A percentile compares a stretch with the other conserved stretches of the same genome.
These are phyloP conservation scores for Neodontobutis hainanensis DNA, from an alignment of 2,113 vertebrate genomes.

Conservation along the genomic window DNA sequence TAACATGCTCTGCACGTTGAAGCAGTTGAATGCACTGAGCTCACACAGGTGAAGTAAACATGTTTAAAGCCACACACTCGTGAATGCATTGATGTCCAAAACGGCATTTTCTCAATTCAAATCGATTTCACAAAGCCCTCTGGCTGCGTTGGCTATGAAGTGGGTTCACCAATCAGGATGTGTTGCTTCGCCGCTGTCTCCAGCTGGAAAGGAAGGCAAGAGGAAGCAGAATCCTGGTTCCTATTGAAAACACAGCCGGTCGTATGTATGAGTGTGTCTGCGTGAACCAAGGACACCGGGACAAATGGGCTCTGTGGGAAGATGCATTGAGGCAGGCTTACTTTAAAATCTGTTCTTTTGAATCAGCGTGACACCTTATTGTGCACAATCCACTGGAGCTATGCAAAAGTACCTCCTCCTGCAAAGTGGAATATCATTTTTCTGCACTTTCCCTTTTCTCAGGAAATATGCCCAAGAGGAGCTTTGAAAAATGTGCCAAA, in stretches of 20 bases:
- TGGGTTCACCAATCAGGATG: conserved; percentile 47
- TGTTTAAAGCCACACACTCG: conserved; percentile 24
- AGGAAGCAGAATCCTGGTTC: conserved; percentile 33
- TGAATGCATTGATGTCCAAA: conserved; percentile 46
- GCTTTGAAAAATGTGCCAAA: conserved; percentile 8
- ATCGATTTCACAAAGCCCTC: conserved; percentile 49
- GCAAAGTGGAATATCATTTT: conserved; percentile 36
- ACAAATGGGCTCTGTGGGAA: conserved; percentile 59
- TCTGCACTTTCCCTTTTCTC: background rate
- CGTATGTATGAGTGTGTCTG: conserved; percentile 56
- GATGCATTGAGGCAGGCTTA: conserved; percentile 46
- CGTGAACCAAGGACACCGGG: conserved; percentile 58
- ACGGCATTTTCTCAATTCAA: conserved; percentile 40
- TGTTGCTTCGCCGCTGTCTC: conserved; percentile 13
- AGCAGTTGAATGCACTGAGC: background rate
- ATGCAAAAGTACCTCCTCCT: conserved; percentile 44
- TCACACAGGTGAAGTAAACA: conserved; percentile 9
- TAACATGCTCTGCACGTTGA: background rate
- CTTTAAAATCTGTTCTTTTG: conserved; percentile 64
- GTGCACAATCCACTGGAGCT: conserved; percentile 46
- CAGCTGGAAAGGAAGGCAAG: conserved; percentile 2
- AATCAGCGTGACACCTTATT: conserved; percentile 60
- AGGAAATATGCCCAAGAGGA: background rate
- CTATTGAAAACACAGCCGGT: conserved; percentile 44
- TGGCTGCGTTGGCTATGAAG: conserved; percentile 36